Evolutionary conservation across 1,140 invertebrate species (phyloP).

Genomic region (Centruroides sculpturatus): DNA sequence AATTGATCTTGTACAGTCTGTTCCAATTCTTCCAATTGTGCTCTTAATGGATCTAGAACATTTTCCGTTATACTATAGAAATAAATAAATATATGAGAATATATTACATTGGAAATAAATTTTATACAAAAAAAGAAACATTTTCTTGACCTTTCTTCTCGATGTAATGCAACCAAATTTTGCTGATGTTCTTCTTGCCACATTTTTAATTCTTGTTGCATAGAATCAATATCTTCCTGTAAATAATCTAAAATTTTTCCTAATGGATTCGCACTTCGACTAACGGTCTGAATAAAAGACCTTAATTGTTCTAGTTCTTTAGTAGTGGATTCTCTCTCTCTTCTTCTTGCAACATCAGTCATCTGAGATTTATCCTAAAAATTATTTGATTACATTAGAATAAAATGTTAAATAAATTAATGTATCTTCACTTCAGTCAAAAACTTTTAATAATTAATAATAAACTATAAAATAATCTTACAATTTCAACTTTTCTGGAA

Average conservation of each 20-base stretch:
- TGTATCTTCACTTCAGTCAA: background rate
- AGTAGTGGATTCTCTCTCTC: conserved; percentile 50
- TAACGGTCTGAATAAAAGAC: conserved; percentile 66
- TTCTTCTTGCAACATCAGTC: conserved; percentile 34
- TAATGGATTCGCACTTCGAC: conserved; percentile 70
- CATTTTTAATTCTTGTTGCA: conserved; percentile 73
- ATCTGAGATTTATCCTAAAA: conserved; percentile 28
- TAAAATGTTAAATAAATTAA: background rate
- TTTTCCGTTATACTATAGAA: conserved; percentile 44
- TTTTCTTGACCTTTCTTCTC: conserved; percentile 51
- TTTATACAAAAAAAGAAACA: conserved; percentile 8
- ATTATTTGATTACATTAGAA: background rate
- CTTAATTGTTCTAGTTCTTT: conserved; percentile 73
- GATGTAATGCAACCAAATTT: conserved; percentile 46
- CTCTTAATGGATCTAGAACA: conserved; percentile 48
- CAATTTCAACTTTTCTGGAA: conserved; percentile 12
- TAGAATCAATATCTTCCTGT: conserved; percentile 88
- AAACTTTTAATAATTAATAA: no score
- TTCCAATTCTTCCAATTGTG: conserved; percentile 48
- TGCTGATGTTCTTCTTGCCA: conserved; percentile 66
- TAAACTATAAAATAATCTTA: conserved; percentile 4
- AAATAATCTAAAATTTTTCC: conserved; percentile 84
- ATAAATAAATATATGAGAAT: background rate
- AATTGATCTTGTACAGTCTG: conserved; percentile 47
- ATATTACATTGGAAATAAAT: background rate